Base-by-base conservation (phyloP, 2,797 vertebrate species). In the Petrocephalus schoutedeni region DNA sequence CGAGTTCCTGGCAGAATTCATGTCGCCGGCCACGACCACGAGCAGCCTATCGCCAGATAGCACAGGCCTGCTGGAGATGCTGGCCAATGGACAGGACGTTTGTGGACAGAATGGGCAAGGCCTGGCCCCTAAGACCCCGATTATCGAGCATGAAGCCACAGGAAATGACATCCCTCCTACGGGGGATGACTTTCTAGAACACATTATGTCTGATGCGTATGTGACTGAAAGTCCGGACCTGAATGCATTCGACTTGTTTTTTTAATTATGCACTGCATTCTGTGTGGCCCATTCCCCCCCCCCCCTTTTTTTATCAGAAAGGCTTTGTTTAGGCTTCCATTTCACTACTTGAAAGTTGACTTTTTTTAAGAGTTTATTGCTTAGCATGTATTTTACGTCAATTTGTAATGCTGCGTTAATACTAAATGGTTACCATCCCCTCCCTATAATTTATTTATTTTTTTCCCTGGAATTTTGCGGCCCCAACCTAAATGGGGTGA, bases 1-100 rank as follows among this genome's bases (percentile, higher is more conserved):
- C 0, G 94, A 97, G 80, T 94, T 98, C 89, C 92, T 99, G 77
- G 95, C 96, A 0, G 96, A 98, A 51, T 90, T 98, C 71, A 89
- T 99, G 41, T 98, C 97, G 0, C 96, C 97, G 0, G 59, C 94
- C 0, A 92, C 96, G 0, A 93, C 95, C 0, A 87, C 91, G 36
- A 95, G 94, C 91, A 93, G 92, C 84, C 82, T 94, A 32, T 96
- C 97, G 0, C 91, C 96, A 0, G 96, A 97, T 90, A 97, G 95
- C 92, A 94, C 95, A 0, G 94, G 89, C 56, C 92, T 95, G 61
- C 88, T 95, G 0, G 95, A 96, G 89, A 91, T 92, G 82, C 45
- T 89, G 0, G 32, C 91, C 3, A 85, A 2, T 0, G 92, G 93
- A 1, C 92, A 92, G 41, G 92, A 88, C 0, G 4, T 9, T 7